These are phyloP conservation scores for Ophiothrix spiculata DNA, from an alignment of 35 echinoderm and acorn worm genomes.

Conservation along the genomic window DNA sequence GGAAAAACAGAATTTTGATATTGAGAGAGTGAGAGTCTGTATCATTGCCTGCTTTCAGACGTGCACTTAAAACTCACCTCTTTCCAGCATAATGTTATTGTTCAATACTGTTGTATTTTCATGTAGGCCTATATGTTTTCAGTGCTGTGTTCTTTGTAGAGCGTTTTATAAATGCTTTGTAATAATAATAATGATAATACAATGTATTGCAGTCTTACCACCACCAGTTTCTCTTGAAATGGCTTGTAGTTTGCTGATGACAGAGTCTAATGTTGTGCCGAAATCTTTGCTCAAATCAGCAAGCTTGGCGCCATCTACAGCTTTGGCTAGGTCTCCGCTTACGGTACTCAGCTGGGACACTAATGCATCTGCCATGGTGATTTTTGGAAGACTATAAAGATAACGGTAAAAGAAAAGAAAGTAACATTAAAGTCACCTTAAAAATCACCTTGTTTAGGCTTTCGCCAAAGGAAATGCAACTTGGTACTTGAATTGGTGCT, in stretches of 20 bases:
- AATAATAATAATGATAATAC: background rate
- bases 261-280: background rate
- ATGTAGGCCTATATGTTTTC: background rate
- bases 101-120: background rate
- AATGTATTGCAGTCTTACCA: background rate
- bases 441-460: too few species aligned
- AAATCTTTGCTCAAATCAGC: background rate
- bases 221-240: background rate
- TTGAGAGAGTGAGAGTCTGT: too few species aligned
- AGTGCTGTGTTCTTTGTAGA: background rate
- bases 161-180: too few species aligned
- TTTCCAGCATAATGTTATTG: background rate
- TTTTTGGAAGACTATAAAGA: too few species aligned
- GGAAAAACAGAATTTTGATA: too few species aligned
- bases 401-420: too few species aligned
- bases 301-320: conserved; percentile 5
- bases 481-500: too few species aligned
- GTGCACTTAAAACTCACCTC: background rate
- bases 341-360: background rate
- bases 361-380: background rate
- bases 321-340: background rate
- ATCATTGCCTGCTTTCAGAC: background rate
- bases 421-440: too few species aligned
- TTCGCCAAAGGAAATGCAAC: too few species aligned
- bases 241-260: background rate